phyloP scores from a whole-genome alignment of 2,888 invertebrate genomes.

The Machimus rusticus region DNA sequence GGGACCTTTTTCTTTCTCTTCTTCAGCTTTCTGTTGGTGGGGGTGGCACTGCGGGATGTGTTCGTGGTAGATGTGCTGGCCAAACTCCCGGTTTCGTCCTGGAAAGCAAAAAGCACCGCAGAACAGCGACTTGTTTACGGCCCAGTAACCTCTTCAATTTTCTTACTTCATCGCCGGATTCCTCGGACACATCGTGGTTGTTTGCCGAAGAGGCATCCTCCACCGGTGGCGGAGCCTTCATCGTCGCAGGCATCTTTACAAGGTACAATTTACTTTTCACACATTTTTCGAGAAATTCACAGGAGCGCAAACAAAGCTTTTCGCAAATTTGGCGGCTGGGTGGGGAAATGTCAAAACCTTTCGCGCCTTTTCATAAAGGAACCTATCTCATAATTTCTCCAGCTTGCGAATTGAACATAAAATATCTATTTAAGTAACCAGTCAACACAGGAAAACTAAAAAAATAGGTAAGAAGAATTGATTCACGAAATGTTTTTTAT shows the following conservation, averaged over 20 bases:
- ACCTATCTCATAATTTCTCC: not conserved
- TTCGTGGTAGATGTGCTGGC: slow-evolving; percentile 83
- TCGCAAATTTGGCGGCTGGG: slow-evolving; percentile 20
- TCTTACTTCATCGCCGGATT: slow-evolving; percentile 47
- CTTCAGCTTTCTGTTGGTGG: slow-evolving; percentile 70
- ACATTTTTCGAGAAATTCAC: slow-evolving; percentile 2
- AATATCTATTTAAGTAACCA: not conserved
- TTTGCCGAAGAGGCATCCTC: slow-evolving; percentile 26
- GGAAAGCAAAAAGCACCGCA: not conserved
- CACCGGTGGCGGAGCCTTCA: slow-evolving; percentile 46
- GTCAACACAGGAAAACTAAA: not conserved
- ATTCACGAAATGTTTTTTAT: not conserved
- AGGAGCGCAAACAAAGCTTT: not conserved
- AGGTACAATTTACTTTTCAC: not conserved
- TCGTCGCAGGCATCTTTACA: slow-evolving; percentile 40
- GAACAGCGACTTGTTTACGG: not conserved
- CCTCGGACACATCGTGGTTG: slow-evolving; percentile 44
- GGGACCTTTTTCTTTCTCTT: slow-evolving; percentile 62
- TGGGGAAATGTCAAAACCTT: slow-evolving; percentile 23
- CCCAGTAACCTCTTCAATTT: not conserved
- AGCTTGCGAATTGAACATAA: not conserved
- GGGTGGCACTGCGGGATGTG: slow-evolving; percentile 82
- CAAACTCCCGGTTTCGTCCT: slow-evolving; percentile 80
- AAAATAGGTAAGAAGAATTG: not conserved
- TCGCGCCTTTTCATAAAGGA: not conserved